Base-by-base conservation (phyloP, 1,140 invertebrate genomes). In the Macrosteles quadrilineatus region DNA sequence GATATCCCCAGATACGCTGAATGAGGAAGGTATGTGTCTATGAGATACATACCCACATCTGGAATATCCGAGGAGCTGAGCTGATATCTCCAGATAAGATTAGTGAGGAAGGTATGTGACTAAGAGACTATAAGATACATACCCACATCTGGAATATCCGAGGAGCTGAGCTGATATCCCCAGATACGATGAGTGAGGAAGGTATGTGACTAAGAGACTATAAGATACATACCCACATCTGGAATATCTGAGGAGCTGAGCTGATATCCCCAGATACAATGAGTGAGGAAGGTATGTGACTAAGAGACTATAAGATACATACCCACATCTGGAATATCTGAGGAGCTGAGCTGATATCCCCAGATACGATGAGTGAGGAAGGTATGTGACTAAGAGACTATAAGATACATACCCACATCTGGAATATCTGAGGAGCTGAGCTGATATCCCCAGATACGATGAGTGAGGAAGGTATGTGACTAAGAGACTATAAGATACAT, bases 181-280 rank as follows among this genome's bases (percentile, higher is more conserved):
- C 55, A 30, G 55, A 6, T 9, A 23, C 21, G n/a, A 3, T 19
- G 14, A 50, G 3, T 17, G 47, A 19, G n/a, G 21, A 17, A 4
- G 47, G 47, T 3, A 59, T 59, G 55, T 59, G 55, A 9, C 23
- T 59, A 25, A 59, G 25, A n/a, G 55, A 59, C 25, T n/a, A n/a
- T n/a, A 11, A 17, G 14, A 21, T 50, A 19, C 47, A 19, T 4
- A 50, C 55, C 55, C 25, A 23, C 4, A 59, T 23, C 27, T 25
- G 55, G 55, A 50, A 50, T 4, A 6, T 14, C 6, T n/a, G 12
- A 4, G 55, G 55, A 59, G 55, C 55, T 12, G 55, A 59, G 4
- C 6, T 25, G 2, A 59, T 29, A 23, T 59, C 55, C 2, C 55
- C 55, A 30, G 55, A 6, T 9, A 23, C 21, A 50, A 3, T 19